phyloP scores from a whole-genome alignment of 2,888 invertebrate genomes.

The Harpagoxenus sublaevis region DNA sequence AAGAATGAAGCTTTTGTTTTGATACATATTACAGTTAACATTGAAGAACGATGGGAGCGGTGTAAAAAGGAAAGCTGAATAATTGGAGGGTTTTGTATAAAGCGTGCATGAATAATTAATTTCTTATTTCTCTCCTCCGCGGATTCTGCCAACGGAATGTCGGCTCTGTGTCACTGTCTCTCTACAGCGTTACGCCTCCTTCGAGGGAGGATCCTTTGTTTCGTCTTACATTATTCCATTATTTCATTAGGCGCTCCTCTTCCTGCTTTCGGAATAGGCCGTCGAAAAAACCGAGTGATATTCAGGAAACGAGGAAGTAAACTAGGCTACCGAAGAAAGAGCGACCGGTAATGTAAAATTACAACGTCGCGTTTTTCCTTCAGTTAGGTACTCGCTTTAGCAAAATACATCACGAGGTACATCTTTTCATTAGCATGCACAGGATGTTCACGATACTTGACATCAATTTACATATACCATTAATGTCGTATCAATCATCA shows the following conservation, averaged over 20 bases:
- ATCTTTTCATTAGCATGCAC: background rate
- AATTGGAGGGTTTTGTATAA: background rate
- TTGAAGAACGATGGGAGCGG: background rate
- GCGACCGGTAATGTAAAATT: background rate
- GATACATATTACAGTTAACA: background rate
- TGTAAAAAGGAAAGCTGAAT: background rate
- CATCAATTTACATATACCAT: background rate
- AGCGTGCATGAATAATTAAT: conserved; percentile 12
- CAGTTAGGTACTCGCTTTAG: background rate
- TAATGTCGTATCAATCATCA: background rate
- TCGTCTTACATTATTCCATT: background rate
- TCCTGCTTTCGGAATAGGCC: conserved; percentile 6
- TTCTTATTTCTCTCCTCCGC: conserved; percentile 5
- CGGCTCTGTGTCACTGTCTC: background rate
- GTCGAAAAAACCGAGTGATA: background rate
- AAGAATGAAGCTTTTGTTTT: background rate
- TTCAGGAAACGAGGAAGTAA: background rate
- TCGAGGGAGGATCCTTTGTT: background rate
- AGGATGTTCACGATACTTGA: background rate
- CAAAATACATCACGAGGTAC: background rate
- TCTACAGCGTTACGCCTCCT: background rate
- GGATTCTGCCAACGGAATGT: conserved; percentile 12
- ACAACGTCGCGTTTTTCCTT: background rate
- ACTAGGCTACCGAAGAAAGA: background rate
- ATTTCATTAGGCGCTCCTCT: conserved; percentile 26